phyloP scores from a whole-genome alignment of 1,140 invertebrate genomes.

The Eufriesea mexicana region DNA sequence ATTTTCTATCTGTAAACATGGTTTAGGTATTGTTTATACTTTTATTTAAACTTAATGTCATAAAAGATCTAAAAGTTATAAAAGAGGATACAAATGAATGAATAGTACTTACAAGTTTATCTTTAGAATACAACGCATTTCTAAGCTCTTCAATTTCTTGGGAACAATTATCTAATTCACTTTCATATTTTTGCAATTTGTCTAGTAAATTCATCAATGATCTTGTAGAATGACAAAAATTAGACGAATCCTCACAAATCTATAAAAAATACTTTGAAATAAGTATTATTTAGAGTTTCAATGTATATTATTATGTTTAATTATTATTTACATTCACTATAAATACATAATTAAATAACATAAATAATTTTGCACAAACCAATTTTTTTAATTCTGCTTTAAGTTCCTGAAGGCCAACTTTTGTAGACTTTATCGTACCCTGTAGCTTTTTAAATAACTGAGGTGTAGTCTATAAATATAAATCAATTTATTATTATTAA shows the following conservation, averaged over 20 bases:
- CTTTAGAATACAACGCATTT: conserved; percentile 72
- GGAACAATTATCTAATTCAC: conserved; percentile 68
- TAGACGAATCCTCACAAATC: conserved; percentile 63
- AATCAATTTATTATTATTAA: conserved; percentile 13
- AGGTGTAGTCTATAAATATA: conserved; percentile 61
- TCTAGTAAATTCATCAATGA: conserved; percentile 65
- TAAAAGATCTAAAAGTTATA: conserved; percentile 1
- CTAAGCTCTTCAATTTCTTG: conserved; percentile 74
- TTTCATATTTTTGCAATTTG: conserved; percentile 67
- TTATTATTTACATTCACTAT: neutral
- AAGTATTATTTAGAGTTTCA: neutral
- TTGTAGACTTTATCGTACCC: conserved; percentile 67
- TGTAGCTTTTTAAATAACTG: conserved; percentile 70
- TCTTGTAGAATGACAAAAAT: conserved; percentile 51
- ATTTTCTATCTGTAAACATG: conserved; percentile 72
- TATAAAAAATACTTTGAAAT: conserved; percentile 52
- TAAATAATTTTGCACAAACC: conserved; percentile 61
- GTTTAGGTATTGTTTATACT: neutral
- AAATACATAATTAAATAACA: neutral
- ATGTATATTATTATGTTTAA: neutral
- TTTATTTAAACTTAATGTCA: neutral
- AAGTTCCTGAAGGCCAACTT: conserved; percentile 69
- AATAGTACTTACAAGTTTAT: conserved; percentile 75
- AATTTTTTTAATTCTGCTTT: conserved; percentile 68
- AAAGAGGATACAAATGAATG: neutral